Base-by-base conservation (phyloP, 1,140 invertebrate genomes). In the Kradibia gibbosae region DNA sequence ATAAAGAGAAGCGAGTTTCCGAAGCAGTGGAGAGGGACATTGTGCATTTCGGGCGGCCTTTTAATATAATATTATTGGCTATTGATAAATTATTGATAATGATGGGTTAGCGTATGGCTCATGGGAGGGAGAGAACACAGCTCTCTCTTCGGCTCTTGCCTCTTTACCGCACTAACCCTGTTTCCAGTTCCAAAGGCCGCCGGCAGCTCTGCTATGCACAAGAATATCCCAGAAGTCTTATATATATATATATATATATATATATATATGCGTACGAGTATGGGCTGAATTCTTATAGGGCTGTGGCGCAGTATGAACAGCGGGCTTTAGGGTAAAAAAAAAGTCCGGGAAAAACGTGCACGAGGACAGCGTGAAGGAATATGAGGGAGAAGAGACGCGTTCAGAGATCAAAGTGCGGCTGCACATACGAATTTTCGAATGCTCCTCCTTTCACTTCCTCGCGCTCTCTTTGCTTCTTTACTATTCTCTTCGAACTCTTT, bases 41-140 rank as follows among this genome's bases (percentile, higher is more conserved):
- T 25, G 65, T 48, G 67, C 75, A 20, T 34, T 65, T 81, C 84
- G 82, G 86, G 84, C 85, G 85, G 85, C 86, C 85, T 90, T 91
- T 91, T 91, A 91, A 91, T 91, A 91, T 91, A 91, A 91, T 91
- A 91, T 91, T 91, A 91, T 91, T 91, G 90, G 90, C 90, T 91
- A 91, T 91, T 91, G 90, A 91, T 91, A 91, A 91, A 91, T 91
- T 91, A 89, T 91, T 90, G 90, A 91, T 91, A 91, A 91, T 91
- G 90, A 91, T 89, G 89, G 90, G 88, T 88, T 89, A 87, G 88
- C 81, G 78, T 57, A 84, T 72, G 70, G 80, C 13, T 76, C 71
- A 50, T 65, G 50, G 60, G 81, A 83, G 83, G 80, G 50, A 76
- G 77, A 67, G 60, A 84, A 45, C 60, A 81, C 79, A 82, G 85